Evolutionary conservation across 2,797 vertebrate species (phyloP).

Genomic region (Paedocypris micromegethes): DNA sequence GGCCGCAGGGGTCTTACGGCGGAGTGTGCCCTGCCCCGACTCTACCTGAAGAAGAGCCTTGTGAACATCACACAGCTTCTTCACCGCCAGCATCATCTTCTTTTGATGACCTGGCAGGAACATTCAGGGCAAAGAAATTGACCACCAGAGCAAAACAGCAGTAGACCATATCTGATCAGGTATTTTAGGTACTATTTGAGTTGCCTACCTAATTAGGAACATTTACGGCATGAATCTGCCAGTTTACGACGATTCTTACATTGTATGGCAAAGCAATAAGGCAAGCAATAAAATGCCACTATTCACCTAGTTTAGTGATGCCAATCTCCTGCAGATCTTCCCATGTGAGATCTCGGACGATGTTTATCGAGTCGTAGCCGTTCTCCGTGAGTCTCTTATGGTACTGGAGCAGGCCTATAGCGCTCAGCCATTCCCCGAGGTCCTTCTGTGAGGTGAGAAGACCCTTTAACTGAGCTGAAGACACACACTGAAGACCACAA

Average conservation of each 20-base stretch:
- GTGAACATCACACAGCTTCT: constrained; percentile 81
- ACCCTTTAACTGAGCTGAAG: neutral
- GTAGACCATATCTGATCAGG: too few species aligned
- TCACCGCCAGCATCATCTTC: constrained; percentile 93
- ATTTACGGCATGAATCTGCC: neutral
- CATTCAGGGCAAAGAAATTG: constrained; percentile 1
- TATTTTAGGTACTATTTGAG: too few species aligned
- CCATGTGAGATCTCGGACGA: constrained; percentile 89
- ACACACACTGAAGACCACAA: too few species aligned
- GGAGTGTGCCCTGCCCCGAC: constrained; percentile 56
- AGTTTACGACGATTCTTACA: neutral
- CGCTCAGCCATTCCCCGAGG: constrained; percentile 88
- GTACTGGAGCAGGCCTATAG: constrained; percentile 87
- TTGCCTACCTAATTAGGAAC: too few species aligned
- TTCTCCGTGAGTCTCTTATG: constrained; percentile 86
- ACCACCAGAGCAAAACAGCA: neutral
- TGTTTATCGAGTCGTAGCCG: constrained; percentile 89
- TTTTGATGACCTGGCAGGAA: constrained; percentile 84
- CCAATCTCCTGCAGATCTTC: constrained; percentile 96
- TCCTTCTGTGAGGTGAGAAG: constrained; percentile 66
- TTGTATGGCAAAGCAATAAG: neutral
- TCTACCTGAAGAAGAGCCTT: constrained; percentile 61
- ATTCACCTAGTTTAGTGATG: constrained; percentile 86
- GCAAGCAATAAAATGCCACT: neutral
- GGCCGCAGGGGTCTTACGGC: constrained; percentile 54